These are phyloP conservation scores for Scotopteryx bipunctaria DNA, from an alignment of 2,888 invertebrate species.

Conservation along the genomic window DNA sequence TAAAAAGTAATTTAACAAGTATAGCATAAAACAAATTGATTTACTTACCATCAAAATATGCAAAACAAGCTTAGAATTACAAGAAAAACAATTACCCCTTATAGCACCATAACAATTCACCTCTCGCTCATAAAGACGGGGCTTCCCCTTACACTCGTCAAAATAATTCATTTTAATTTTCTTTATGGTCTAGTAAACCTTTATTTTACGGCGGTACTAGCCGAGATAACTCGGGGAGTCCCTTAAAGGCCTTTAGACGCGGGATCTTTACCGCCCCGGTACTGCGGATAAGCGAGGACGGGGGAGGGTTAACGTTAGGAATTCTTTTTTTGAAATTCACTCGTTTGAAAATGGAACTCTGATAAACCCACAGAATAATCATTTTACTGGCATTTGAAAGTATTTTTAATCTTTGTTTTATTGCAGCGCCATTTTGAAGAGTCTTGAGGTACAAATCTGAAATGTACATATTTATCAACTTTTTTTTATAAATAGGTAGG, in stretches of 20 bases:
- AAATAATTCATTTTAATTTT: conserved; percentile 84
- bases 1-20: no score
- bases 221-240: conserved; percentile 78
- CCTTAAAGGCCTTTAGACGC: conserved; percentile 70
- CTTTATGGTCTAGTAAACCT: conserved; percentile 82
- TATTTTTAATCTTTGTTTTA: no score
- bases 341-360: conserved; percentile 25
- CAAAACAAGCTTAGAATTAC: conserved; percentile 46
- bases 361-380: not conserved
- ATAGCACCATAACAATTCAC: conserved; percentile 70
- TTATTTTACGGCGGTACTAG: conserved; percentile 78
- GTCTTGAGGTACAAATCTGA: no score
- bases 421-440: no score
- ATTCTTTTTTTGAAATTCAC: conserved; percentile 26
- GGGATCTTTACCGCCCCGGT: conserved; percentile 33
- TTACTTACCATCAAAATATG: conserved; percentile 24
- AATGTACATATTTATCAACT: no score
- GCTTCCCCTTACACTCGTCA: conserved; percentile 75
- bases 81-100: conserved; percentile 69
- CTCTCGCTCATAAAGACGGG: conserved; percentile 52
- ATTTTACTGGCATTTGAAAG: no score
- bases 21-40: conserved; percentile 18
- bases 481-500: no score
- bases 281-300: conserved; percentile 15
- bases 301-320: conserved; percentile 27